Conservation (phyloP, 2,888 invertebrate species). For the Drosophila pegasa region DNA sequence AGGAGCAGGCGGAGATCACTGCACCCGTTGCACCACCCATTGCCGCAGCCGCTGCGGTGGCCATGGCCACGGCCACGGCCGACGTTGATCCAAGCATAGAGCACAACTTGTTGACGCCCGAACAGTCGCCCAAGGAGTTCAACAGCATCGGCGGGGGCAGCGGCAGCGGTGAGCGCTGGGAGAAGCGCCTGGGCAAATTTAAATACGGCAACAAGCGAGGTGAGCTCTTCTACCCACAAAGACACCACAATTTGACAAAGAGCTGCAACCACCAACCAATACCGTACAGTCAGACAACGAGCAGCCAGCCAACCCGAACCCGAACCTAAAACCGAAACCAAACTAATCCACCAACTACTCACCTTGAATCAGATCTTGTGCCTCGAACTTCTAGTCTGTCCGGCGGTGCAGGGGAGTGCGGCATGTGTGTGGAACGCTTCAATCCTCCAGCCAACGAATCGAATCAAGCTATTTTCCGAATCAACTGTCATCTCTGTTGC, state of each 20-base stretch:
- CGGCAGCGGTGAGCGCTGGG: constrained; percentile 79
- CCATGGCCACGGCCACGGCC: neutral
- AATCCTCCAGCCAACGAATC: constrained; percentile 17
- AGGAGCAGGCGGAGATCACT: neutral
- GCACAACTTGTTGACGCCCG: constrained; percentile 81
- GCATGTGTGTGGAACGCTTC: constrained; percentile 39
- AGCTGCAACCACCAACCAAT: constrained; percentile 1
- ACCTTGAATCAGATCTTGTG: constrained; percentile 31
- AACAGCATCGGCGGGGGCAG: constrained; percentile 59
- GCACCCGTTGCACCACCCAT: neutral
- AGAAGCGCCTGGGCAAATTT: constrained; percentile 85
- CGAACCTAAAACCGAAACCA: constrained; percentile 1
- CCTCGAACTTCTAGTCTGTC: constrained; percentile 10
- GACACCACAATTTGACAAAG: constrained; percentile 31
- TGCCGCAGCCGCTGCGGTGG: neutral
- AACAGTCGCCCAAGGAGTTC: constrained; percentile 72
- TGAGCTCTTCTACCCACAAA: constrained; percentile 76
- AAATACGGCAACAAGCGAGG: constrained; percentile 86
- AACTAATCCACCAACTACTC: constrained; percentile 34
- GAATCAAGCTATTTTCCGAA: constrained; percentile 39
- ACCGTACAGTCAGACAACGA: neutral
- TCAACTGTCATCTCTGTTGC: constrained; percentile 32
- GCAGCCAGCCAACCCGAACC: constrained; percentile 20
- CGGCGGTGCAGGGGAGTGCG: constrained; percentile 58
- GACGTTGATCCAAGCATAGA: constrained; percentile 48